Base-by-base conservation (phyloP, 2,888 invertebrate species). In the Diaperis boleti region DNA sequence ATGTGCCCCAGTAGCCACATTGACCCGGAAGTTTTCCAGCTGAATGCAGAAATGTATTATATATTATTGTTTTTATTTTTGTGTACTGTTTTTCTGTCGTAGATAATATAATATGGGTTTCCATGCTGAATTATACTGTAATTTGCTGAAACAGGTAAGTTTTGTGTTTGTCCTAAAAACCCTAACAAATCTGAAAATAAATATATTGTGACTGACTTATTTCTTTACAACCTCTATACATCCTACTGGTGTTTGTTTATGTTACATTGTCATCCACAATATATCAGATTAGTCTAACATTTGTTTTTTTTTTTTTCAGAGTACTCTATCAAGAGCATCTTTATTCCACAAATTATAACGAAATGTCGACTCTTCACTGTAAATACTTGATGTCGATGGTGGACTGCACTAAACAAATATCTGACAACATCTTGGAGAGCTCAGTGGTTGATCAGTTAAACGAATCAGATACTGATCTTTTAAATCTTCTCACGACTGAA, bases 401-500 rank as follows among this genome's bases (percentile, higher is more conserved):
- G 6, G 71, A 74, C 15, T 67, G n/a, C n/a, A n/a, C 72, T 6
- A 74, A 76, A 54, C 63, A 67, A 20, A 33, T 66, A 18, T 56
- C 71, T 3, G 63, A 73, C 20, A 72, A 70, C 55, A 71, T 78
- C 5, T 63, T 77, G 10, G 77, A 74, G 13, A 71, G 67, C 45
- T 68, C 71, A 4, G 73, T 76, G 1, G 78, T 78, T 0, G 77
- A 76, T 64, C 76, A 80, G 26, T 66, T 80, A 29, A 79, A 77
- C 67, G 78, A 78, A 37, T 72, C 79, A 0, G 81, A 81, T 59
- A 65, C 74, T 1, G 81, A 81, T 47, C 65, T 81, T 5, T 68
- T 81, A 14, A 78, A 79, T 65, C 71, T 81, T 14, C 60, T 81
- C 45, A 75, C 78, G 3, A 74, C 74, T 1, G 80, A 79, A 72